Conservation (phyloP, 1,140 invertebrate species). For the Chrysomallon squamiferum region DNA sequence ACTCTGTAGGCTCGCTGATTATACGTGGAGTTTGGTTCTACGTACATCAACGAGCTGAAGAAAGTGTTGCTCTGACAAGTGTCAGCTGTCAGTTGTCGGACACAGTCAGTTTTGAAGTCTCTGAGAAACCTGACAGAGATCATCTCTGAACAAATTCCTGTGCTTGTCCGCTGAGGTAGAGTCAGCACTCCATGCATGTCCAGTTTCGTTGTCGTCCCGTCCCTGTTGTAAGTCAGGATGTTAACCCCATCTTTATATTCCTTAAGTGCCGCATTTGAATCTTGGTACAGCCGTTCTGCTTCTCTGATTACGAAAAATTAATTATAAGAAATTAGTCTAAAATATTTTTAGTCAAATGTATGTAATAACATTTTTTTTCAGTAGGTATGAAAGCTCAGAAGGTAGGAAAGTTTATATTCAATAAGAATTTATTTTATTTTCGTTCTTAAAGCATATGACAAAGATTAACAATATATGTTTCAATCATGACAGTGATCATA, state of each 20-base stretch:
- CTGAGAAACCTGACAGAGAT: conserved; percentile 36
- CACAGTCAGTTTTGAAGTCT: conserved; percentile 24
- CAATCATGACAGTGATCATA: no score
- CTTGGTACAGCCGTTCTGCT: conserved; percentile 3
- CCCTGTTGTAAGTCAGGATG: conserved; percentile 17
- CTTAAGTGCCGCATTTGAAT: background rate
- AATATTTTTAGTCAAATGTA: no score
- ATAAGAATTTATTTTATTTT: no score
- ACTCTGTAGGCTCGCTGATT: conserved; percentile 18
- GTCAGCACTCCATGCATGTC: conserved; percentile 19
- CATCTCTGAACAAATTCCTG: conserved; percentile 29
- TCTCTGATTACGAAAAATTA: conserved; percentile 15
- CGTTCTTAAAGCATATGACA: no score
- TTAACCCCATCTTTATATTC: conserved; percentile 28
- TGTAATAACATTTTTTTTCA: no score
- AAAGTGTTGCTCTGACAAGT: conserved; percentile 18
- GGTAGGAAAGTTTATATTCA: no score
- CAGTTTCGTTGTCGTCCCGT: background rate
- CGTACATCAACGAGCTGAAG: conserved; percentile 31
- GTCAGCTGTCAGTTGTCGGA: conserved; percentile 10
- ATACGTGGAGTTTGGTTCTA: conserved; percentile 16
- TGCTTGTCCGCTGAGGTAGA: conserved; percentile 26
- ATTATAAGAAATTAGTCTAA: no score
- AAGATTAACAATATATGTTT: no score
- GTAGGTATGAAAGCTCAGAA: no score